phyloP scores from a whole-genome alignment of 2,113 vertebrate genomes.

The Serilophus lunatus region DNA sequence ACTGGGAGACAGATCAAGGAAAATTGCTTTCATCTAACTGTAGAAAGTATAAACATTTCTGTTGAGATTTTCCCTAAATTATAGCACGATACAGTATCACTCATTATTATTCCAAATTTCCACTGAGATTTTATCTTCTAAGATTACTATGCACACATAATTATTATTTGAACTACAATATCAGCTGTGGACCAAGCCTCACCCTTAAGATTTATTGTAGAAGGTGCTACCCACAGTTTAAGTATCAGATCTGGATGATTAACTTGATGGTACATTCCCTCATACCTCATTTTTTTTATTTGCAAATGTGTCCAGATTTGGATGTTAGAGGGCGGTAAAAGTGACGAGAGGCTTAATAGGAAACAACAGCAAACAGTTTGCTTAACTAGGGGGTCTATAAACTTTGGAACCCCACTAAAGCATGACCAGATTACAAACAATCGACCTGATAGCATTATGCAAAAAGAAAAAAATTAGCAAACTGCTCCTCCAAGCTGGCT shows the following conservation, averaged over 20 bases:
- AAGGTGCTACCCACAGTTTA: not conserved
- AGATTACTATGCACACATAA: not conserved
- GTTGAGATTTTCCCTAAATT: not conserved
- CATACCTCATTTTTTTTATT: not conserved
- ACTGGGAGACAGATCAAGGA: not conserved
- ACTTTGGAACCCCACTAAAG: no score
- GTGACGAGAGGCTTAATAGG: no score
- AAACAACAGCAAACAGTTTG: no score
- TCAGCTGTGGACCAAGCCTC: fast-evolving
- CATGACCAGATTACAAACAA: no score
- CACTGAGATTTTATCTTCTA: not conserved
- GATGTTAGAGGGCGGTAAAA: no score
- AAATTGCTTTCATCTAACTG: not conserved
- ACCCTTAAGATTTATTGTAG: not conserved
- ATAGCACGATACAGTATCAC: not conserved
- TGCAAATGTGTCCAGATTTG: not conserved
- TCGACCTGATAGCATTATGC: no score
- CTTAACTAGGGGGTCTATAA: no score
- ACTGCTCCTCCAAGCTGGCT: no score
- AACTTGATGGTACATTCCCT: not conserved
- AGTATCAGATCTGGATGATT: not conserved
- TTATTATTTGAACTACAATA: not conserved
- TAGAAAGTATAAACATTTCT: not conserved
- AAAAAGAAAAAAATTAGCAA: no score
- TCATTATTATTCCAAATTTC: not conserved